These are phyloP conservation scores for Ptycholaimellus sp. DNA, from an alignment of 2,888 invertebrate species.

Conservation along the genomic window DNA sequence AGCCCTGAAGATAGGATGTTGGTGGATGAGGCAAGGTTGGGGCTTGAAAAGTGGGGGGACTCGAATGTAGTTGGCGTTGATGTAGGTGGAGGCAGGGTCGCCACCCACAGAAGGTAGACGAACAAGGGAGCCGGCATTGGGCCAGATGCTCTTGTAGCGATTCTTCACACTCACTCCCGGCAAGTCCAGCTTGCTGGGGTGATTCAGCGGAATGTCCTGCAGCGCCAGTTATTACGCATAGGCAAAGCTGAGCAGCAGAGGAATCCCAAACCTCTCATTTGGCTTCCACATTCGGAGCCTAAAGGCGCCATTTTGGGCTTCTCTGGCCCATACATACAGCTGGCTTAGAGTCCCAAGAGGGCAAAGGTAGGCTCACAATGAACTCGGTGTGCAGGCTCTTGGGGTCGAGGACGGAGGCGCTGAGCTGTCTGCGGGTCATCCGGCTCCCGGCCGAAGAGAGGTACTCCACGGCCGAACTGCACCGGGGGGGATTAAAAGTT, in stretches of 20 bases:
- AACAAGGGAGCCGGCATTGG: constrained; percentile 36
- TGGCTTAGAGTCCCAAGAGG: too few relatives aligned
- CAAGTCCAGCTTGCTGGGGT: constrained; percentile 64
- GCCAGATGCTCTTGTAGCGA: constrained; percentile 58
- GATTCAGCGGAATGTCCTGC: constrained; percentile 59
- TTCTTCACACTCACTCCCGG: constrained; percentile 69
- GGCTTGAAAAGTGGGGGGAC: constrained; percentile 35
- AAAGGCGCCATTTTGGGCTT: too few relatives aligned
- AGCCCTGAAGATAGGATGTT: constrained; percentile 40
- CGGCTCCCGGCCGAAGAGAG: constrained; percentile 37
- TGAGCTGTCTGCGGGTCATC: constrained; percentile 34
- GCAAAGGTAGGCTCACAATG: constrained; percentile 37
- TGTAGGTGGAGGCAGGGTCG: constrained; percentile 45
- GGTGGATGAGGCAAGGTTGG: background rate
- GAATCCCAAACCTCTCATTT: too few relatives aligned
- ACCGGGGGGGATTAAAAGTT: background rate
- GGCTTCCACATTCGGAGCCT: too few relatives aligned
- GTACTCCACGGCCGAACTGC: constrained; percentile 35
- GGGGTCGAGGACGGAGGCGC: constrained; percentile 32
- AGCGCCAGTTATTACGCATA: constrained; percentile 3
- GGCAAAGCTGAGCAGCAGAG: too few relatives aligned
- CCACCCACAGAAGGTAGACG: constrained; percentile 14
- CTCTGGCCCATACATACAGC: too few relatives aligned
- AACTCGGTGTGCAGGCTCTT: constrained; percentile 54
- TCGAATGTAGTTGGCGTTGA: constrained; percentile 78